phyloP scores from a whole-genome alignment of 2,113 vertebrate species.

The Apodemus speciosus region DNA sequence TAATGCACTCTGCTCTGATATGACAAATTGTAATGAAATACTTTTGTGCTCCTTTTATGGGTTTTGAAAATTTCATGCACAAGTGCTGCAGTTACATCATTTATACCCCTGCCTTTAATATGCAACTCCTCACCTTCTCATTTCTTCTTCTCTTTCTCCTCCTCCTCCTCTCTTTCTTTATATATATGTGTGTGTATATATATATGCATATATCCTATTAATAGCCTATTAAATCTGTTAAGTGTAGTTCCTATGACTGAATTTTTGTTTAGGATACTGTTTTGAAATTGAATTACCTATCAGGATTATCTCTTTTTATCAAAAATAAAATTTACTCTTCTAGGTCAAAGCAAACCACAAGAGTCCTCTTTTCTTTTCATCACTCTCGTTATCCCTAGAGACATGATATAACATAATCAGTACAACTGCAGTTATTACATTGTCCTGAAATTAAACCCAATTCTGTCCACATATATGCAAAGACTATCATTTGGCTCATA shows the following conservation, averaged over 20 bases:
- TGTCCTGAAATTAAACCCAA: not conserved
- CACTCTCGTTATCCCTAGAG: not conserved
- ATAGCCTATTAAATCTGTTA: not conserved
- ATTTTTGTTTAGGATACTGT: not conserved
- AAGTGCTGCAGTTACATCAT: not conserved
- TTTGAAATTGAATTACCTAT: not conserved
- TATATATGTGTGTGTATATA: not conserved
- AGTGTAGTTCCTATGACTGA: not conserved
- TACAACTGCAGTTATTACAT: not conserved
- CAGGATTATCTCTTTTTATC: not conserved
- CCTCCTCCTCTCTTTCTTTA: no score
- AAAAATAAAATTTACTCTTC: slow-evolving; percentile 4
- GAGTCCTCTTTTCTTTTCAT: not conserved
- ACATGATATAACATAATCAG: not conserved
- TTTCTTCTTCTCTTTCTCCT: not conserved
- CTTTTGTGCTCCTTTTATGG: not conserved
- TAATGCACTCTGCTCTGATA: not conserved
- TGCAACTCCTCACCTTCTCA: not conserved
- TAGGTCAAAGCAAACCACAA: not conserved
- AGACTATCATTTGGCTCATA: not conserved
- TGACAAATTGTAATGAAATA: not conserved
- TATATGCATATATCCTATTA: not conserved
- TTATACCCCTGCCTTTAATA: not conserved
- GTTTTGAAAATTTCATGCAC: not conserved
- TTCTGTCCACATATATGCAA: not conserved